A percentile compares a stretch with the other conserved stretches of the same genome.
Evolutionary conservation across 2,113 vertebrate species (phyloP).

Genomic region (Poecile atricapillus): DNA sequence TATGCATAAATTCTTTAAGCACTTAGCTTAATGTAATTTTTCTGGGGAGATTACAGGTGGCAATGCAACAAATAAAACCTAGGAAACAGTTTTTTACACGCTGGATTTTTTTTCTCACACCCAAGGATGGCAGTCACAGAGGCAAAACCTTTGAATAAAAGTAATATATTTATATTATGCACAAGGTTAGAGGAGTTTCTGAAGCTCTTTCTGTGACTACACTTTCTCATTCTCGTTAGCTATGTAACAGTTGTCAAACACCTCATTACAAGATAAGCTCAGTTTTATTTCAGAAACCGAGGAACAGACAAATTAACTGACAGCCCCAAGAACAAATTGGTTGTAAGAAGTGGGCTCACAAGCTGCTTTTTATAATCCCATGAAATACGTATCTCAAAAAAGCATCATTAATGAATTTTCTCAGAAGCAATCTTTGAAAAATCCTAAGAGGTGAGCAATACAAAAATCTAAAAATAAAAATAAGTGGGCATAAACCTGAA

Average conservation of each 20-base stretch:
- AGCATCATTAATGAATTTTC: not conserved
- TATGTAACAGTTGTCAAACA: not conserved
- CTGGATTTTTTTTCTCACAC: not conserved
- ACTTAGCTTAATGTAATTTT: not conserved
- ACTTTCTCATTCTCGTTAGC: not conserved
- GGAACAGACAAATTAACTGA: not conserved
- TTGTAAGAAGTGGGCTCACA: not conserved
- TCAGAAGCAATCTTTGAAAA: not conserved
- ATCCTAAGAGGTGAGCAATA: not conserved
- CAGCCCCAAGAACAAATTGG: constrained; percentile 1
- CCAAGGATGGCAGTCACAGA: not conserved
- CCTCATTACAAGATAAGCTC: not conserved
- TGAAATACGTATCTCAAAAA: not conserved
- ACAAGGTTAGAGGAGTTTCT: not conserved
- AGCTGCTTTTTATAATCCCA: constrained; percentile 14
- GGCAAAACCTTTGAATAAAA: not conserved
- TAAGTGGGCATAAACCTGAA: not conserved
- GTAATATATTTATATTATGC: not conserved
- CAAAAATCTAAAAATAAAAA: not conserved
- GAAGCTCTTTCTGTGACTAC: not conserved
- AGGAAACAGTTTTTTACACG: not conserved
- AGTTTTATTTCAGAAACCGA: constrained; percentile 21
- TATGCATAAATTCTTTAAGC: not conserved
- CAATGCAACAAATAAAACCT: not conserved
- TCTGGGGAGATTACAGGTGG: not conserved